Conservation (phyloP, 2,888 invertebrate genomes). For the Myopa testacea region DNA sequence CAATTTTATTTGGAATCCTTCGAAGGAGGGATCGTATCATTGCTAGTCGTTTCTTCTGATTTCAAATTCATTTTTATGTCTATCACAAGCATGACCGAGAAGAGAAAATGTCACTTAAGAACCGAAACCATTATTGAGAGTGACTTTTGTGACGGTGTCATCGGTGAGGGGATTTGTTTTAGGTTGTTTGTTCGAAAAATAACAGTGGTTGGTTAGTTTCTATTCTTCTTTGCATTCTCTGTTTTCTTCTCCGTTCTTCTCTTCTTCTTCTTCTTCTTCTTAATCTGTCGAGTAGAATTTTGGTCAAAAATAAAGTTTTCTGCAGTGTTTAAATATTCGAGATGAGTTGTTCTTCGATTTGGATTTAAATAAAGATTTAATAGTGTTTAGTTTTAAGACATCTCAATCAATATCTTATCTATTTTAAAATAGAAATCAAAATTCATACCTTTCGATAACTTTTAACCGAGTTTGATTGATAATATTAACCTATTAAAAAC, state of each 20-base stretch:
- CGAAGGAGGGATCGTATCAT: neutral
- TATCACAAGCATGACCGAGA: slow-evolving; percentile 53
- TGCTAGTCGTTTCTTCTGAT: slow-evolving; percentile 44
- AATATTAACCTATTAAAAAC: neutral
- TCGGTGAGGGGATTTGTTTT: neutral
- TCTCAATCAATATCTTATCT: too few relatives aligned
- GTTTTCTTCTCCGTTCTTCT: neutral
- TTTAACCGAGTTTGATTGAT: neutral
- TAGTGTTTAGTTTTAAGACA: too few relatives aligned
- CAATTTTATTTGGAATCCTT: neutral
- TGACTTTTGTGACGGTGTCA: slow-evolving; percentile 36
- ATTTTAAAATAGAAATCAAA: too few relatives aligned
- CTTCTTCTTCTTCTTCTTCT: too few relatives aligned
- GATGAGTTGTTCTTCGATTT: too few relatives aligned
- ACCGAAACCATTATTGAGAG: slow-evolving; percentile 42
- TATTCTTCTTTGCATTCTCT: too few relatives aligned
- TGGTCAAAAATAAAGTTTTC: too few relatives aligned
- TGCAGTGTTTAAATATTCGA: too few relatives aligned
- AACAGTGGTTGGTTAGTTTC: too few relatives aligned
- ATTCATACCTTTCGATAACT: too few relatives aligned
- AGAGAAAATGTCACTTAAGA: slow-evolving; percentile 56
- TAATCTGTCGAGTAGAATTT: too few relatives aligned
- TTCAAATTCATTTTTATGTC: slow-evolving; percentile 62
- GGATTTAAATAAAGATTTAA: neutral
- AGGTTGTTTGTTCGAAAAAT: neutral